Evolutionary conservation across 2,797 vertebrate species (phyloP), one percentile per base, ranked within the genome.

Genomic region (Phataginus tetradactyla): DNA sequence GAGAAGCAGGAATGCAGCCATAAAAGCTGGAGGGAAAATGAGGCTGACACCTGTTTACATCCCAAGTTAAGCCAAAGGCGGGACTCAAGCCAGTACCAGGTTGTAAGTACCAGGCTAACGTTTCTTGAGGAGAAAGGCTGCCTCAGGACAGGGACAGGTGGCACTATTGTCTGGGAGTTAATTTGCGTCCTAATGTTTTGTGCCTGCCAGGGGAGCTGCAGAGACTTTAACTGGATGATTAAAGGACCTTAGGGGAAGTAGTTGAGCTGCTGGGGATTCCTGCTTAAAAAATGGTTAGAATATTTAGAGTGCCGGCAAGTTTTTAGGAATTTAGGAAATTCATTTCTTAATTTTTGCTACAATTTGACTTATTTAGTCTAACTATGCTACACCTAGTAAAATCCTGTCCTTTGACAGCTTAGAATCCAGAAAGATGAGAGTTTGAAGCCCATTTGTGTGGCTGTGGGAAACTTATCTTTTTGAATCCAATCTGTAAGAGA

Each of bases 161-260:
- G 91, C 42, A 13, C 94, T 34, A 10, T 42, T 94, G 53, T 84
- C 39, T 21, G 39, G 89, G 37, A 69, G 69, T 45, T 42, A 63
- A 88, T 83, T 25, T 57, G 68, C 85, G 37, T 78, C 55, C 55
- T 34, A 20, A 59, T 34, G 86, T 13, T 68, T 6, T 29, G 8
- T 83, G 79, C 34, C 39, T 64, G 83, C 68, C 86, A 96, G 92
- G 94, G 69, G 69, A 86, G 68, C 68, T 37, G 34, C 49, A 64
- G 53, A 74, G n/a, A 10, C 21, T 68, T 37, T 59, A 69, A 87
- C 5, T 69, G 63, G 37, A 21, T 17, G 37, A 83, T 80, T 64
- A 42, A 93, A 55, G 66, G 25, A 4, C 42, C n/a, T 59, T 29
- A 10, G 25, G 9, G 66, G 11, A 53, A 66, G 23, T 4, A 59